These are phyloP conservation scores for Heliothis subflexa DNA, from an alignment of 1,140 invertebrate genomes.

Conservation along the genomic window DNA sequence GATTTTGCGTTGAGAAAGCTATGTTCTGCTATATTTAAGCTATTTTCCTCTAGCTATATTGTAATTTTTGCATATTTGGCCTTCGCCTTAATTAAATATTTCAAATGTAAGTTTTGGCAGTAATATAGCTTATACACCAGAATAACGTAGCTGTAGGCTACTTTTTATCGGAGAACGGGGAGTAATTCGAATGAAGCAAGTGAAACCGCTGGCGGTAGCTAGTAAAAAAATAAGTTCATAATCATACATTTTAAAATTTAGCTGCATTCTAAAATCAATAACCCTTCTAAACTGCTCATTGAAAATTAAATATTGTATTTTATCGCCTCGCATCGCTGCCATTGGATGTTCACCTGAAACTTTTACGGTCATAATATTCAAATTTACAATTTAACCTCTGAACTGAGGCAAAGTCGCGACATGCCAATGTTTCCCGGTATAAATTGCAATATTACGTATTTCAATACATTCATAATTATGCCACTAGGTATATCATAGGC, in stretches of 20 bases:
- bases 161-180: too few relatives aligned
- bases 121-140: too few relatives aligned
- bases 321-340: not conserved
- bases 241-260: not conserved
- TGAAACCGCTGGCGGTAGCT: too few relatives aligned
- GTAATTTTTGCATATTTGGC: not conserved
- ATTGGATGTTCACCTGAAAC: not conserved
- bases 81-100: not conserved
- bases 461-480: slow-evolving; percentile 29
- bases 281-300: not conserved
- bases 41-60: not conserved
- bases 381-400: slow-evolving; percentile 38
- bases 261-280: not conserved
- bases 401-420: slow-evolving; percentile 10
- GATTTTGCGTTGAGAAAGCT: slow-evolving; percentile 2
- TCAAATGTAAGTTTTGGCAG: not conserved
- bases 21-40: not conserved
- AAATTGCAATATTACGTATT: slow-evolving; percentile 22
- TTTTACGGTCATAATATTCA: slow-evolving; percentile 38
- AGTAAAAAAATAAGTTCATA: not conserved
- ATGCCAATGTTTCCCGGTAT: slow-evolving; percentile 10
- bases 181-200: too few relatives aligned
- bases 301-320: not conserved
- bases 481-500: not conserved
- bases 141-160: too few relatives aligned